These are phyloP conservation scores for Artibeus jamaicensis DNA, from an alignment of 2,797 vertebrate genomes.

Conservation along the genomic window DNA sequence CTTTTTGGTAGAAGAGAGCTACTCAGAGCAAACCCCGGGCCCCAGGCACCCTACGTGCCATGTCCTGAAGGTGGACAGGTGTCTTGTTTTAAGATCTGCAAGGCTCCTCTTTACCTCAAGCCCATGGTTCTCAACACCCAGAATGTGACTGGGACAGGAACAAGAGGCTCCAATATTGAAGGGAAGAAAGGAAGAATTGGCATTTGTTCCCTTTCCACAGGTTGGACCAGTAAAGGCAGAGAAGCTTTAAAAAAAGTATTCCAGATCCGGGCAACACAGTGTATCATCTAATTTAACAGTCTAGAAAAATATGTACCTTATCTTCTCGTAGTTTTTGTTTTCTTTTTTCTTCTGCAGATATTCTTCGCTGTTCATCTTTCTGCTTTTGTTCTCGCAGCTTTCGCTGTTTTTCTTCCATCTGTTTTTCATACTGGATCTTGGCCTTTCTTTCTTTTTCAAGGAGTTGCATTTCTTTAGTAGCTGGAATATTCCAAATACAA, in stretches of 20 bases:
- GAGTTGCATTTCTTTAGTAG: slow-evolving; percentile 90
- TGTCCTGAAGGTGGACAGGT: neutral
- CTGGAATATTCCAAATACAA: slow-evolving; percentile 81
- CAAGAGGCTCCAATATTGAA: neutral
- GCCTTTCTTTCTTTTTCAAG: slow-evolving; percentile 94
- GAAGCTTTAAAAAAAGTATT: neutral
- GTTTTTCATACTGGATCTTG: slow-evolving; percentile 91
- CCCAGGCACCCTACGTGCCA: neutral
- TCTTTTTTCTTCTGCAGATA: slow-evolving; percentile 93
- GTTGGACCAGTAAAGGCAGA: neutral
- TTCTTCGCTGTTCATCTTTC: slow-evolving; percentile 93
- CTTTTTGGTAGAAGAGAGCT: neutral
- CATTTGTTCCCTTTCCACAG: neutral
- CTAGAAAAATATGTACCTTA: slow-evolving; percentile 84
- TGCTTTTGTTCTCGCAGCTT: slow-evolving; percentile 92
- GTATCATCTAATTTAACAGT: neutral
- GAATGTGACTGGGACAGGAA: neutral
- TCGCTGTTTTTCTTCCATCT: slow-evolving; percentile 93
- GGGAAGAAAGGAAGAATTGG: neutral
- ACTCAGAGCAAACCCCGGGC: neutral
- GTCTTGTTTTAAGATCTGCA: neutral
- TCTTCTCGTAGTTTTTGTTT: slow-evolving; percentile 93
- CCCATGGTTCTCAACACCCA: neutral
- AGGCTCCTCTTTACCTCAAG: neutral
- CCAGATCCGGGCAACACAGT: neutral